Evolutionary conservation across 2,797 vertebrate genomes (phyloP).

Genomic region (Sphenopsis melanotis): DNA sequence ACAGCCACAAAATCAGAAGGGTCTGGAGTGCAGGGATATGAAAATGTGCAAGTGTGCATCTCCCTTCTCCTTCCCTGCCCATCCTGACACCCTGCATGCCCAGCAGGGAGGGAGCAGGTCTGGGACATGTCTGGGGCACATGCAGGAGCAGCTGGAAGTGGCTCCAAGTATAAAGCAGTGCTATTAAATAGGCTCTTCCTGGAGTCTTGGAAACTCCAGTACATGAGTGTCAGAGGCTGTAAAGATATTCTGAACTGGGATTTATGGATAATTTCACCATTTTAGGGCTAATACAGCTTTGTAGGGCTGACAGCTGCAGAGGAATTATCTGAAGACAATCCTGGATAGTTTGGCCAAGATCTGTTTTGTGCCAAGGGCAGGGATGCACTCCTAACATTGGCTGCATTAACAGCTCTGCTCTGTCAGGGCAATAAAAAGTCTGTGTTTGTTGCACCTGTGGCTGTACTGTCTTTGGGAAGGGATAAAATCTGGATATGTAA

Average conservation of each 20-base stretch:
- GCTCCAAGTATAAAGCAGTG: not conserved
- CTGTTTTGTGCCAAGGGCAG: not conserved
- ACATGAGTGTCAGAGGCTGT: not conserved
- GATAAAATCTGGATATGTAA: not conserved
- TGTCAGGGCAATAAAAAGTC: not conserved
- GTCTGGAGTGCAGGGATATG: not conserved
- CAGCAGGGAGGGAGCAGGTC: not conserved
- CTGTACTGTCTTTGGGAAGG: not conserved
- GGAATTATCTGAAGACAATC: not conserved
- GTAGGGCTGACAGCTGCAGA: not conserved
- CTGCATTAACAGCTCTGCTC: not conserved
- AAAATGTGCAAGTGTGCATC: fast-evolving
- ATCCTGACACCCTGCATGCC: fast-evolving
- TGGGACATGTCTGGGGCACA: fast-evolving
- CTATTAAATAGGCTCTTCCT: not conserved
- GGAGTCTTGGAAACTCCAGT: not conserved
- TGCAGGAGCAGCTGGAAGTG: not conserved
- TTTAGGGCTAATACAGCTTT: not conserved
- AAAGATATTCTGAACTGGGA: not conserved
- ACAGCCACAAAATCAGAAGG: not conserved
- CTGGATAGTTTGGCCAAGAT: not conserved
- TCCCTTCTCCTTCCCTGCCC: not conserved
- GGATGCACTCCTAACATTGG: fast-evolving
- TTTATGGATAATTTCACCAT: not conserved
- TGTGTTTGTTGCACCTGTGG: not conserved